Evolutionary conservation across 2,888 invertebrate species (phyloP).

Genomic region (Diadegma fenestrale): DNA sequence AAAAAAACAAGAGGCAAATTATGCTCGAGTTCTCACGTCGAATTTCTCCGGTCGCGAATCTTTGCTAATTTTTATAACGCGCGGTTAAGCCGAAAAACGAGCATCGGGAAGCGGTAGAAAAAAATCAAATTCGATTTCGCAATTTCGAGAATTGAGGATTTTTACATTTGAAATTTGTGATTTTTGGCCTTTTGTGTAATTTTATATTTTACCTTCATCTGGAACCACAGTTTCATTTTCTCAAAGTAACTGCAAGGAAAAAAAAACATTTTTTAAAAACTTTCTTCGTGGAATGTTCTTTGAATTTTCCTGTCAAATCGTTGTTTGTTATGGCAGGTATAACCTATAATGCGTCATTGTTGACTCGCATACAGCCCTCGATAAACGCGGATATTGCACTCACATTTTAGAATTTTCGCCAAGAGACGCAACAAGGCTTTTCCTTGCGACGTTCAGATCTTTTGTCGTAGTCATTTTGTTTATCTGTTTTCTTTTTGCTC

Average conservation of each 20-base stretch:
- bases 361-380: neutral
- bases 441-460: constrained; percentile 87
- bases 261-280: neutral
- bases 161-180: too few species aligned
- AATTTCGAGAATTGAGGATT: too few species aligned
- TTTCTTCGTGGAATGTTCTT: neutral
- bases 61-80: too few species aligned
- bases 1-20: constrained; percentile 1
- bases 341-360: neutral
- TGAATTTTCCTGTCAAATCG: neutral
- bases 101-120: too few species aligned
- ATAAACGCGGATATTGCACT: constrained; percentile 65
- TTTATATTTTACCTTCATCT: constrained; percentile 82
- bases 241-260: constrained; percentile 87
- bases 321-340: constrained; percentile 31
- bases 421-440: constrained; percentile 88
- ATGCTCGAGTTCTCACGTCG: neutral
- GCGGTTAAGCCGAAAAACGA: too few species aligned
- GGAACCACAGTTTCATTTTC: constrained; percentile 92
- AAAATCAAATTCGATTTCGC: too few species aligned
- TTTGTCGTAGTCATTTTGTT: constrained; percentile 80
- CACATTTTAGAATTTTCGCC: constrained; percentile 89
- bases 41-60: neutral
- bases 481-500: neutral
- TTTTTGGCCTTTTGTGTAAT: too few species aligned